These are phyloP conservation scores for Merluccius polli DNA, from an alignment of 2,797 vertebrate species.

Conservation along the genomic window DNA sequence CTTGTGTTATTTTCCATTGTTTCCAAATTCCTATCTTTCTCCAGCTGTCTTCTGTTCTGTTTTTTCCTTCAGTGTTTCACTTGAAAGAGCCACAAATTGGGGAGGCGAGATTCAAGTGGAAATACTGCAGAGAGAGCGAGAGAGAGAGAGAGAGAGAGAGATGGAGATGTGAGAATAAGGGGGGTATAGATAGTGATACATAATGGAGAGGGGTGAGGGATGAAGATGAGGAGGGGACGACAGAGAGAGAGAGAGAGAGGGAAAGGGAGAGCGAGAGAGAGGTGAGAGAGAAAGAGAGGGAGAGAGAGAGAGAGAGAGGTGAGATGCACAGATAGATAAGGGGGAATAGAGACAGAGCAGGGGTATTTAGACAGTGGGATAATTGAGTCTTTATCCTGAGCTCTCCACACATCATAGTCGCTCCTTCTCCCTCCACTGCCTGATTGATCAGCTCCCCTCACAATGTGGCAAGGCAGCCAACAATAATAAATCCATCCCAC, in stretches of 20 bases:
- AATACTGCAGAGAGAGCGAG: slow-evolving; percentile 18
- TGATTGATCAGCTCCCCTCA: slow-evolving; percentile 58
- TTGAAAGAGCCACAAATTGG: slow-evolving; percentile 49
- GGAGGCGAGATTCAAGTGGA: slow-evolving; percentile 33
- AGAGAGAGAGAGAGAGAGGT: slow-evolving; percentile 18
- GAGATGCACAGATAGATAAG: slow-evolving; percentile 8
- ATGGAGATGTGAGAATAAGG: slow-evolving; percentile 16
- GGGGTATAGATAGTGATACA: slow-evolving; percentile 9
- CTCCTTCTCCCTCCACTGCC: slow-evolving; percentile 27
- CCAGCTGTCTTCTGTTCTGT: slow-evolving; percentile 2
- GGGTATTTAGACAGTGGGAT: slow-evolving; percentile 62
- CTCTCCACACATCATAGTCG: slow-evolving; percentile 48
- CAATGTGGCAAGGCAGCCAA: slow-evolving; percentile 48
- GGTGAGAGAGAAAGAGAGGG: slow-evolving; percentile 8
- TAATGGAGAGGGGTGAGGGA: slow-evolving; percentile 33
- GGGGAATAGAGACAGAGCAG: slow-evolving; percentile 41
- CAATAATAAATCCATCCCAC: slow-evolving; percentile 51
- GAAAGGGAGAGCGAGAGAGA: slow-evolving; percentile 5
- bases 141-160: background rate
- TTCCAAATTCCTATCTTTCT: background rate
- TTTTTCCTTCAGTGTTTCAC: slow-evolving; percentile 33
- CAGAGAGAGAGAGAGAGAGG: background rate
- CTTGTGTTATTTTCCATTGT: background rate
- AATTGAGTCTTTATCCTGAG: slow-evolving; percentile 62
- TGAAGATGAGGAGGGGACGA: slow-evolving; percentile 18